Conservation (phyloP, 2,113 vertebrate species). For the Kryptolebias marmoratus region DNA sequence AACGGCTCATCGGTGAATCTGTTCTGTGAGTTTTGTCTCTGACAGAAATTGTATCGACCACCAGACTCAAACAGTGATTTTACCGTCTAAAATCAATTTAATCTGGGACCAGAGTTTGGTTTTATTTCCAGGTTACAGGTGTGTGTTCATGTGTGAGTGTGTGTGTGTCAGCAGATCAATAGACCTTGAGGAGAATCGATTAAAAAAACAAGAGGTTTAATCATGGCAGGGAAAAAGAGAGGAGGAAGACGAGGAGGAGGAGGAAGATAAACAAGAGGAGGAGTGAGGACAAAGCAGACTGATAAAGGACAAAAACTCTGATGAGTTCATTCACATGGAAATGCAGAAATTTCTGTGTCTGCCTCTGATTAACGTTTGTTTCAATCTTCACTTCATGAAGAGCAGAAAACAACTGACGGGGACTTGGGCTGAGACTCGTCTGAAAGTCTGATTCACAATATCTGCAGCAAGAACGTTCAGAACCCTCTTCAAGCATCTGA, state of each 20-base stretch:
- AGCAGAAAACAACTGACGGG: background rate
- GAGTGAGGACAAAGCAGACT: slow-evolving; percentile 27
- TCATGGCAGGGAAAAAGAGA: slow-evolving; percentile 18
- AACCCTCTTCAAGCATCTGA: no score
- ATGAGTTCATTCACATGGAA: slow-evolving; percentile 31
- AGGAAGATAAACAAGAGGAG: background rate
- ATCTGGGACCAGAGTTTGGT: slow-evolving; percentile 2
- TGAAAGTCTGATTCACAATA: no score
- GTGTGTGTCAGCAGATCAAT: slow-evolving; percentile 60
- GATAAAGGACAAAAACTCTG: slow-evolving; percentile 34
- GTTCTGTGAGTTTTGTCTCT: background rate
- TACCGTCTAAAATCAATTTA: background rate
- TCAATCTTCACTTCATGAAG: background rate
- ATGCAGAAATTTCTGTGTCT: slow-evolving; percentile 3
- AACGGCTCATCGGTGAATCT: background rate
- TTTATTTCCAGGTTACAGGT: slow-evolving; percentile 11
- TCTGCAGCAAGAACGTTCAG: no score
- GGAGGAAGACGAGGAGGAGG: slow-evolving; percentile 5
- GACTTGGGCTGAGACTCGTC: background rate
- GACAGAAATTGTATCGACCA: slow-evolving; percentile 9
- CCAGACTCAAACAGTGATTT: slow-evolving; percentile 2
- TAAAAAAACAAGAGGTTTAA: slow-evolving; percentile 62
- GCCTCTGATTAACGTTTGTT: slow-evolving; percentile 17
- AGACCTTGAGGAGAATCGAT: slow-evolving; percentile 63
- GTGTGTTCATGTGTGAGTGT: slow-evolving; percentile 19